Base-by-base conservation (phyloP, 2,888 invertebrate species). In the Clistopyga incitator region DNA sequence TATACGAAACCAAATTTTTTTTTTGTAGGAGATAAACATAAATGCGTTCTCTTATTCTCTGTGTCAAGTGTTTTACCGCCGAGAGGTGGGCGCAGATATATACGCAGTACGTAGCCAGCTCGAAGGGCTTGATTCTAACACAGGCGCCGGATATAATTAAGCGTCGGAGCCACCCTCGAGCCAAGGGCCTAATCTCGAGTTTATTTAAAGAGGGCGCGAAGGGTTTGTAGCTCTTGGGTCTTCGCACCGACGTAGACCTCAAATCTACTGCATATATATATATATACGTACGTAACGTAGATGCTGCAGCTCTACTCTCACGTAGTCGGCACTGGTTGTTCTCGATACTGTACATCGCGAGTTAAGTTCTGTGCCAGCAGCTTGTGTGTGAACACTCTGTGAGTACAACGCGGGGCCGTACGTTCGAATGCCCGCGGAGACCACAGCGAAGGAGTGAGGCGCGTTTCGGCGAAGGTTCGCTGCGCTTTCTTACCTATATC, bases 131-230 rank as follows among this genome's bases (percentile, higher is more conserved):
- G 64, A 18, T 42, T 64, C n/a, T 18, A 25, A 59, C 56, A 54
- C 38, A 71, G 65, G 52, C 38, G 70, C 61, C 64, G 47, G 77
- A 64, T n/a, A 77, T 81, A 81, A 81, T 84, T 81, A 84, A 84
- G 81, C 74, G 47, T 64, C 38, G 45, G 72, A 74, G 77, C 56
- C 25, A 81, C 52, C 84, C 78, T 65, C 65, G 68, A 78, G 56
- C 50, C 18, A 42, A 70, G 70, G 78, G 68, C 65, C 78, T 75
- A 71, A 81, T 84, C 84, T 81, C 65, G 65, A 84, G 81, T 81
- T 84, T 84, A 65, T 81, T 84, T 84, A 54, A 78, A 75, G 78
- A 81, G 81, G 81, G 38, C 68, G 64, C 74, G 42, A 78, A 84
- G 74, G 84, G 84, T 78, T 75, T 70, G 83, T 80, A 77, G 77